Evolutionary conservation across 1,140 invertebrate species (phyloP).

Genomic region (Drosophila lini): DNA sequence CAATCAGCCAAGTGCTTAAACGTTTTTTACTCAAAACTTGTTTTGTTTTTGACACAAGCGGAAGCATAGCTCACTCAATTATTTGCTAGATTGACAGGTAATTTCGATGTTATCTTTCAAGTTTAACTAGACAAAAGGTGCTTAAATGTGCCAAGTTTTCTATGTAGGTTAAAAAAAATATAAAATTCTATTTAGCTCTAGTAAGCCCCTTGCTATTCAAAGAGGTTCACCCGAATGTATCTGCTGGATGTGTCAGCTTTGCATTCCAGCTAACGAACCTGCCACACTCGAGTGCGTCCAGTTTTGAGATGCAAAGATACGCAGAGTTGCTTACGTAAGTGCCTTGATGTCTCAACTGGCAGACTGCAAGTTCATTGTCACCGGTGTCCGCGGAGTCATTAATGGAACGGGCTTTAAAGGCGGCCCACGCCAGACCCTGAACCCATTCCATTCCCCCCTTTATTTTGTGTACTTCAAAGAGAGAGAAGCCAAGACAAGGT

Average conservation of each 20-base stretch:
- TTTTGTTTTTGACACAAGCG: conserved; percentile 5
- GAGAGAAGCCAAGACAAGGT: conserved; percentile 16
- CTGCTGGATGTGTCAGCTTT: background rate
- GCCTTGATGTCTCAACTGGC: conserved; percentile 21
- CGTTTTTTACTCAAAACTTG: conserved; percentile 1
- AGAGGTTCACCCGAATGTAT: conserved; percentile 4
- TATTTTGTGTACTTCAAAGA: background rate
- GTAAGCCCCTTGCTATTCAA: background rate
- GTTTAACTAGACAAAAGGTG: background rate
- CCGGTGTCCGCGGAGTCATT: conserved; percentile 10
- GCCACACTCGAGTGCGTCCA: conserved; percentile 62
- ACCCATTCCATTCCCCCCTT: conserved; percentile 7
- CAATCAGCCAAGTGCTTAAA: conserved; percentile 3
- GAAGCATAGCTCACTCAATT: conserved; percentile 9
- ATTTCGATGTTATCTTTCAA: conserved; percentile 1
- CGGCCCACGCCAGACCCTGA: conserved; percentile 48
- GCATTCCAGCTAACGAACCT: conserved; percentile 54
- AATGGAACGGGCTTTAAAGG: conserved; percentile 20
- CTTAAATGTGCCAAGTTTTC: background rate
- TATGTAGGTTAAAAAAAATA: background rate
- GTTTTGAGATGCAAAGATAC: conserved; percentile 42
- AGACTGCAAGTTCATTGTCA: conserved; percentile 73
- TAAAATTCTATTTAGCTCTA: background rate
- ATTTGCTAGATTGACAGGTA: conserved; percentile 8
- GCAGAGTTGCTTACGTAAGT: conserved; percentile 46